These are phyloP conservation scores for Apeira syringaria DNA, from an alignment of 2,888 invertebrate genomes.

Conservation along the genomic window DNA sequence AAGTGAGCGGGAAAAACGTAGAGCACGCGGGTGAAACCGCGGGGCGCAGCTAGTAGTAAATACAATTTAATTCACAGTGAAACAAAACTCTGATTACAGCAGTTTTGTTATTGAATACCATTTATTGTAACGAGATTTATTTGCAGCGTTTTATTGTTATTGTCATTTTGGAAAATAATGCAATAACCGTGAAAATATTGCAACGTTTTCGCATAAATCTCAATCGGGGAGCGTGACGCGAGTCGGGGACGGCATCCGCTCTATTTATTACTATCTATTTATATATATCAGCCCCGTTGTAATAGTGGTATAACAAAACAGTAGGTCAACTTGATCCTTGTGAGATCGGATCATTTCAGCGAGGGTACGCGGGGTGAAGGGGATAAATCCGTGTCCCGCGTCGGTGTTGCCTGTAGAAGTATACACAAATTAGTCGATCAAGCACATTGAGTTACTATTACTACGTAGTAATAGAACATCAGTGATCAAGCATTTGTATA, in stretches of 20 bases:
- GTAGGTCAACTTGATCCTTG: not conserved
- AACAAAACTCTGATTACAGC: too few relatives aligned
- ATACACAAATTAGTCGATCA: too few relatives aligned
- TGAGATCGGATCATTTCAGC: not conserved
- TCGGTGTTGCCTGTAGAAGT: too few relatives aligned
- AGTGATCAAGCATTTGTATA: too few relatives aligned
- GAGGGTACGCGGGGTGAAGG: not conserved
- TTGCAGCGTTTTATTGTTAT: constrained; percentile 7
- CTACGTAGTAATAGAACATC: too few relatives aligned
- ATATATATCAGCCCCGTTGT: constrained; percentile 58
- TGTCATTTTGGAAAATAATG: constrained; percentile 24
- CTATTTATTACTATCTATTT: constrained; percentile 55
- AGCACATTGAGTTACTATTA: too few relatives aligned
- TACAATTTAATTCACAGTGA: too few relatives aligned
- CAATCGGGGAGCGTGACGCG: constrained; percentile 41
- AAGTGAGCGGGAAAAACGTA: too few relatives aligned
- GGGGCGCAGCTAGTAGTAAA: too few relatives aligned
- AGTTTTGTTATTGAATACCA: too few relatives aligned
- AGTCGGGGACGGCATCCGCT: constrained; percentile 47
- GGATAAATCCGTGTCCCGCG: too few relatives aligned
- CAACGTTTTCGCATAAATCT: constrained; percentile 49
- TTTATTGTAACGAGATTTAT: not conserved
- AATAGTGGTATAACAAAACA: not conserved
- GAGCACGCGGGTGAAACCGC: too few relatives aligned
- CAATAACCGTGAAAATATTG: constrained; percentile 28